A percentile compares a stretch with the other conserved stretches of the same genome.
These are phyloP conservation scores for Pseudanteris insignis DNA, from an alignment of 2,888 invertebrate genomes.

Conservation along the genomic window DNA sequence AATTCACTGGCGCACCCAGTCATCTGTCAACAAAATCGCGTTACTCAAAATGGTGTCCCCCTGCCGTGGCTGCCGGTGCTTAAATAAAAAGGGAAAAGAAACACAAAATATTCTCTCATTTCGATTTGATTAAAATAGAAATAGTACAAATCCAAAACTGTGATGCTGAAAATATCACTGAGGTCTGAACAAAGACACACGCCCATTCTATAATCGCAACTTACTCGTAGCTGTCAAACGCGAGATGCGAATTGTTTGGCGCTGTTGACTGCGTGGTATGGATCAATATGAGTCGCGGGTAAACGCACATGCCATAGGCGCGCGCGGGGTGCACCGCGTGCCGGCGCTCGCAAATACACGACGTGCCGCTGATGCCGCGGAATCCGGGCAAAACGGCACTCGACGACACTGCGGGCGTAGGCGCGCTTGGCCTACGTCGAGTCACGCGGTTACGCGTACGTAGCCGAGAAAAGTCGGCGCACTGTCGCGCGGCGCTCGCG, in stretches of 20 bases:
- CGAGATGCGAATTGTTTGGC: conserved; percentile 50
- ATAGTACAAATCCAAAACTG: no score
- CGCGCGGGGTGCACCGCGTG: conserved; percentile 31
- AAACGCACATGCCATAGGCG: conserved; percentile 61
- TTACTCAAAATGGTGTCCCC: no score
- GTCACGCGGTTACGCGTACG: conserved; percentile 36
- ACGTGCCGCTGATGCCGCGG: conserved; percentile 9
- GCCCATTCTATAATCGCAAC: conserved; percentile 5
- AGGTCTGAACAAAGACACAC: no score
- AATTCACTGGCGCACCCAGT: no score
- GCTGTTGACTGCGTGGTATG: conserved; percentile 50
- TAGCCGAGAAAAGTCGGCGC: conserved; percentile 53
- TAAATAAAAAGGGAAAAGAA: no score
- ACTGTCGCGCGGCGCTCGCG: conserved; percentile 44
- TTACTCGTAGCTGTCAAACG: conserved; percentile 20
- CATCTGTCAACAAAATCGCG: no score
- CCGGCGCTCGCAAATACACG: conserved; percentile 26
- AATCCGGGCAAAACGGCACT: neutral
- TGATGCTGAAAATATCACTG: no score
- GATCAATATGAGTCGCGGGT: conserved; percentile 61
- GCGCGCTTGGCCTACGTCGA: conserved; percentile 31
- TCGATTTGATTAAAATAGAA: no score
- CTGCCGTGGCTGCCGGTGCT: no score
- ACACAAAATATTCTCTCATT: no score
- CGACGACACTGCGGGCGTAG: conserved; percentile 26